A percentile compares a stretch with the other conserved stretches of the same genome.
These are phyloP conservation scores for Cyprinus carpio DNA, from an alignment of 2,113 vertebrate species.

Conservation along the genomic window DNA sequence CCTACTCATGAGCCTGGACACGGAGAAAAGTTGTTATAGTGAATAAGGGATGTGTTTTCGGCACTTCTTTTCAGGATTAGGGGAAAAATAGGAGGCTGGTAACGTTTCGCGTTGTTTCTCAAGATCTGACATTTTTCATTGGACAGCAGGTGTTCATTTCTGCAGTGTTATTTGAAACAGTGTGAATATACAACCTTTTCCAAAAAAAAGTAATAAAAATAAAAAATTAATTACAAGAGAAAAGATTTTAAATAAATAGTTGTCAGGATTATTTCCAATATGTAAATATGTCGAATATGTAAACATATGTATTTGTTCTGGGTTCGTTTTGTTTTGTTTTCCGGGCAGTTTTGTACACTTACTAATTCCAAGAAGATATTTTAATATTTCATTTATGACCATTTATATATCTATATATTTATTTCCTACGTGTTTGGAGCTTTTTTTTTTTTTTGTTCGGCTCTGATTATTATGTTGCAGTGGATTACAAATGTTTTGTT, in stretches of 20 bases:
- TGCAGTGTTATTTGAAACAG: conserved; percentile 55
- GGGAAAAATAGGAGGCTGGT: conserved; percentile 62
- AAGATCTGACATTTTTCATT: conserved; percentile 60
- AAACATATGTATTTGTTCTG: conserved; percentile 86
- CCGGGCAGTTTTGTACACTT: conserved; percentile 90
- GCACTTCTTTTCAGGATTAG: conserved; percentile 68
- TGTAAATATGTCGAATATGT: conserved; percentile 97
- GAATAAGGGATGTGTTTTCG: conserved; percentile 65
- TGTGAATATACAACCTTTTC: conserved; percentile 58
- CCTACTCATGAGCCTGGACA: conserved; percentile 43
- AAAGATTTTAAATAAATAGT: conserved; percentile 81
- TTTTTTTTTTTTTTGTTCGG: conserved; percentile 75
- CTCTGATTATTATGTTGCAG: conserved; percentile 88
- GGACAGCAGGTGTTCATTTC: conserved; percentile 60
- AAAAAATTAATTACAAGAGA: conserved; percentile 64
- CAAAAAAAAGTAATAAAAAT: conserved; percentile 64
- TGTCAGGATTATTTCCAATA: conserved; percentile 81
- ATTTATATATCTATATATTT: conserved; percentile 91
- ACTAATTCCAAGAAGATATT: conserved; percentile 93
- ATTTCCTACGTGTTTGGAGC: conserved; percentile 91
- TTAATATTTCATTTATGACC: conserved; percentile 93
- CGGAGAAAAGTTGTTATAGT: conserved; percentile 47
- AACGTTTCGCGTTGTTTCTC: conserved; percentile 72
- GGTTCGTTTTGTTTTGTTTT: conserved; percentile 71
- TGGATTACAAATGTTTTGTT: conserved; percentile 83